These are phyloP conservation scores for Xerus rutilus DNA, from an alignment of 2,797 vertebrate species.

Conservation along the genomic window DNA sequence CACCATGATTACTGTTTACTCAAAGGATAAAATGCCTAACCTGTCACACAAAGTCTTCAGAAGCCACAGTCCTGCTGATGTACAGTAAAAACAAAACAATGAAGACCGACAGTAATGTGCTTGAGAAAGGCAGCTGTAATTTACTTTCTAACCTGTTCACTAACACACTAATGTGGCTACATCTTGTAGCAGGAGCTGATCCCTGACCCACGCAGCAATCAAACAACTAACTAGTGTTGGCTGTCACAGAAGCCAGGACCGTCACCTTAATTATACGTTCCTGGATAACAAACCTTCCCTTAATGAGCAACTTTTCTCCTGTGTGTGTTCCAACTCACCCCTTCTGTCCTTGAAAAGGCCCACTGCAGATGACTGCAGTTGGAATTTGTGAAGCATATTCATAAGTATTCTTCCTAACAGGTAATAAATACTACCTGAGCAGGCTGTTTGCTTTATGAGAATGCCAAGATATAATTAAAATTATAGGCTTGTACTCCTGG, in stretches of 20 bases:
- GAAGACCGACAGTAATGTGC: slow-evolving; percentile 81
- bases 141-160: slow-evolving; percentile 89
- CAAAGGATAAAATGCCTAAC: slow-evolving; percentile 91
- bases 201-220: slow-evolving; percentile 89
- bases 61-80: slow-evolving; percentile 87
- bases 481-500: slow-evolving; percentile 69
- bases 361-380: slow-evolving; percentile 73
- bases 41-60: slow-evolving; percentile 89
- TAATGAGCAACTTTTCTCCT: slow-evolving; percentile 88
- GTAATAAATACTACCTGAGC: slow-evolving; percentile 82
- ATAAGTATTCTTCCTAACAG: slow-evolving; percentile 77
- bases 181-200: slow-evolving; percentile 87
- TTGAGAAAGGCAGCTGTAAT: slow-evolving; percentile 87
- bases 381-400: slow-evolving; percentile 81
- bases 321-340: slow-evolving; percentile 79
- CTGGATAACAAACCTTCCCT: slow-evolving; percentile 87
- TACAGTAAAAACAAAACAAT: slow-evolving; percentile 88
- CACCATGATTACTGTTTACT: slow-evolving; percentile 91
- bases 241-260: slow-evolving; percentile 86
- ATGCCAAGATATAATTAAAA: slow-evolving; percentile 86
- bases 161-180: slow-evolving; percentile 88
- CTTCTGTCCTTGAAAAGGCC: slow-evolving; percentile 86
- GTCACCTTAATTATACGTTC: slow-evolving; percentile 89
- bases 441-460: slow-evolving; percentile 83
- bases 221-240: slow-evolving; percentile 86